phyloP scores from a whole-genome alignment of 2,113 vertebrate species.

The Micronisus gabar region DNA sequence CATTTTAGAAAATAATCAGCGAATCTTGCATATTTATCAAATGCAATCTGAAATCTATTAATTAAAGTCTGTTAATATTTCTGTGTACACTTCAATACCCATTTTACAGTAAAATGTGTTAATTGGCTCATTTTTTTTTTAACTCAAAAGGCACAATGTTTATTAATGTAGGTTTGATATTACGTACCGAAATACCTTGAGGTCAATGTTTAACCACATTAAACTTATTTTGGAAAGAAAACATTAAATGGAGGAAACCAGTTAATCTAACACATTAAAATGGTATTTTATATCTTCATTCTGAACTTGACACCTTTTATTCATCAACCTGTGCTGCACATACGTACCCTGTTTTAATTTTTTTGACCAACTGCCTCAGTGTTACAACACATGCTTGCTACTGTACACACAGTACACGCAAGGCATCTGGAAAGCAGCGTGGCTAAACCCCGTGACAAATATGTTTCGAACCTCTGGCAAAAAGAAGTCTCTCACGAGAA shows the following conservation, averaged over 20 bases:
- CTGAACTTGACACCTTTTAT: fast-evolving
- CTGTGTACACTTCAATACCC: not conserved
- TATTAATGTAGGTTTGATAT: not conserved
- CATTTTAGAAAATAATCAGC: not conserved
- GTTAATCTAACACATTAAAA: not conserved
- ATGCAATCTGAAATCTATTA: not conserved
- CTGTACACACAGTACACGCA: not conserved
- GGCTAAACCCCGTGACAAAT: not conserved
- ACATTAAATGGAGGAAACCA: not conserved
- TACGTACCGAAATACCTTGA: not conserved
- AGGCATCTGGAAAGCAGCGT: not conserved
- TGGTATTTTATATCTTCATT: not conserved
- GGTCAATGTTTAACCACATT: not conserved
- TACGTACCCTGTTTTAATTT: not conserved
- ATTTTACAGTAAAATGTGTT: not conserved
- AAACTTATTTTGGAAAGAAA: not conserved
- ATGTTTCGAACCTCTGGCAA: not conserved
- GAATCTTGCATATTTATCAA: not conserved
- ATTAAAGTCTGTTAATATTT: not conserved
- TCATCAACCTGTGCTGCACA: not conserved
- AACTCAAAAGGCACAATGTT: not conserved
- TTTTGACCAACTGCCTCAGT: not conserved
- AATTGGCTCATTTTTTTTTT: not conserved
- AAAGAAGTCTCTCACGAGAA: not conserved
- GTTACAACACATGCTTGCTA: not conserved